Percentiles rank a stretch among this genome's conserved stretches.
Evolutionary conservation across 1,140 invertebrate species (phyloP).

Genomic region (Teleopsis dalmanni): DNA sequence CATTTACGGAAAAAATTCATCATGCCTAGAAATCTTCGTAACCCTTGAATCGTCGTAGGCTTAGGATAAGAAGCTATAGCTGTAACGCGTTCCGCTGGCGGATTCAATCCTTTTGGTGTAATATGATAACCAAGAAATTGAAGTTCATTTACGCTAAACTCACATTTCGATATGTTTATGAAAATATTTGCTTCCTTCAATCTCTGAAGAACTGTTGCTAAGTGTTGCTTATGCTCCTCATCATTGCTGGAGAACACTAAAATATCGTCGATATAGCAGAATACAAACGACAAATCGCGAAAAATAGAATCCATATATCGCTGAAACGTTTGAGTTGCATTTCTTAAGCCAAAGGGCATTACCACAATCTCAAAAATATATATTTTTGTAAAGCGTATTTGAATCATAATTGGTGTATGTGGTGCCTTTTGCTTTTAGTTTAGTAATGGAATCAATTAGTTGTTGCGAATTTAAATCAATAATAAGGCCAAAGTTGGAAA

Average conservation of each 20-base stretch:
- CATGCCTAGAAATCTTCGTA: not conserved
- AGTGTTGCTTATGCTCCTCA: too few relatives aligned
- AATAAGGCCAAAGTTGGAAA: not conserved
- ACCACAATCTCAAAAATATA: constrained; percentile 33
- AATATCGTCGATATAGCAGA: constrained; percentile 46
- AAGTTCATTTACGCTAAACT: constrained; percentile 19
- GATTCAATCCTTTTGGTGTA: constrained; percentile 18
- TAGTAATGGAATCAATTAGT: too few relatives aligned
- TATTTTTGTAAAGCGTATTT: not conserved
- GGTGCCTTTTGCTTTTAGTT: not conserved
- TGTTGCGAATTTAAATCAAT: not conserved
- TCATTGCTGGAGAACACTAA: constrained; percentile 38
- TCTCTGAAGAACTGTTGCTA: constrained; percentile 17
- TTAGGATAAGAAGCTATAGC: not conserved
- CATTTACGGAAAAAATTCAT: not conserved
- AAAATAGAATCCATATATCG: constrained; percentile 45
- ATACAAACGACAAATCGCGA: constrained; percentile 31
- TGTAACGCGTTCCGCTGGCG: not conserved
- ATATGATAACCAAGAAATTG: constrained; percentile 24
- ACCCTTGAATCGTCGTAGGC: not conserved
- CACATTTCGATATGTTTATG: constrained; percentile 25
- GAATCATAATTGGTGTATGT: not conserved
- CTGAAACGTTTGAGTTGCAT: constrained; percentile 44
- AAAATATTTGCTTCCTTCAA: constrained; percentile 20
- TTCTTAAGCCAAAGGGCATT: constrained; percentile 41